phyloP scores from a whole-genome alignment of 2,113 vertebrate species.

The Parus major region DNA sequence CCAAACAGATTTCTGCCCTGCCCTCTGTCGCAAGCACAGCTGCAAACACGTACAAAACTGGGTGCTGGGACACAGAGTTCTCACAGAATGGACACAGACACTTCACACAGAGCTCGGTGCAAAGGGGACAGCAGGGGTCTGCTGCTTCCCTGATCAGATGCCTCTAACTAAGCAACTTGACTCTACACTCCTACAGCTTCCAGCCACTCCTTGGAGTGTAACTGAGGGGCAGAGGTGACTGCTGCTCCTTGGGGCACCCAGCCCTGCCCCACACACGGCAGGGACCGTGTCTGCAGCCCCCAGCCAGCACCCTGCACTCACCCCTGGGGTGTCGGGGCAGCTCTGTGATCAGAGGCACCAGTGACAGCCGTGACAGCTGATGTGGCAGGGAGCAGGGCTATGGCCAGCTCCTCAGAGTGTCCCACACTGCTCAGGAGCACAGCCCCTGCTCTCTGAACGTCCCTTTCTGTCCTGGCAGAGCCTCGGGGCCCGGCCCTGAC shows the following conservation, averaged over 20 bases:
- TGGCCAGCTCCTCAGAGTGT: background rate
- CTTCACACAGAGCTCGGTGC: background rate
- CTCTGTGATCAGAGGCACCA: background rate
- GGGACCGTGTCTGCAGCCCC: background rate
- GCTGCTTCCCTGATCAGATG: background rate
- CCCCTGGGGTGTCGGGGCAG: accelerated
- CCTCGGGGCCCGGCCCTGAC: background rate
- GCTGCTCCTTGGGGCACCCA: accelerated
- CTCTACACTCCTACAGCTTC: background rate
- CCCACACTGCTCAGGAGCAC: background rate
- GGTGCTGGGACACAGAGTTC: background rate
- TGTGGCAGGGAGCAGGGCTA: accelerated
- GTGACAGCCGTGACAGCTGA: accelerated
- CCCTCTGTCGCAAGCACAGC: background rate
- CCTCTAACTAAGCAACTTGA: background rate
- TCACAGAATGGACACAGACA: accelerated
- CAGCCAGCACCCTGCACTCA: background rate
- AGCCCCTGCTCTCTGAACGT: background rate
- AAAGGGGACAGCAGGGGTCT: background rate
- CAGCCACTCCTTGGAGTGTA: accelerated
- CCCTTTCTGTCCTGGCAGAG: background rate
- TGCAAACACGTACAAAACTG: background rate
- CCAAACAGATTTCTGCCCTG: background rate
- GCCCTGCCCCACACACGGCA: background rate
- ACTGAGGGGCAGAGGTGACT: background rate